Evolutionary conservation across 2,888 invertebrate genomes (phyloP), one percentile per base, ranked within the genome.

Genomic region (Drosophila gaucha): DNA sequence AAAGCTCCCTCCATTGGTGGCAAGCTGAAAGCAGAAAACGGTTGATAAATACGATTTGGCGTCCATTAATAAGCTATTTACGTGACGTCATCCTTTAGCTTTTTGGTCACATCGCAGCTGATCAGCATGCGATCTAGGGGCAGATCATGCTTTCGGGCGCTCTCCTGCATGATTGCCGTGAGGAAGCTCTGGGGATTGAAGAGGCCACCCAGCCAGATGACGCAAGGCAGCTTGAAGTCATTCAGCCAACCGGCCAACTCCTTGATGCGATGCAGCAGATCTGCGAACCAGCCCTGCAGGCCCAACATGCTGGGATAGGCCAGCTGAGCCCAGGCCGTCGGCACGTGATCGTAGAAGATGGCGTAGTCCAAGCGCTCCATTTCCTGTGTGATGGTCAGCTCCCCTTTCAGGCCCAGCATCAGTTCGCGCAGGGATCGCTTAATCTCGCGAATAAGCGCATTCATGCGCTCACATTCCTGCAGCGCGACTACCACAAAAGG

Each of bases 111-210:
- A 89, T 99, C 98, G 88, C 97, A 98, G 90, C 96, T 95, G 59
- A 98, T 94, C 89, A 97, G 97, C 98, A 99, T 98, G 91, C 97
- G 97, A 92, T 99, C 98, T 69, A 99, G 93, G 0, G 98, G 98
- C 95, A 98, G 96, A 92, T 98, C 98, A 91, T 98, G 98, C 92
- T 96, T 98, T 26, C 98, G 93, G 0, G 98, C 98, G 66, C 98
- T 97, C 92, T 97, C 97, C 92, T 99, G 99, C 98, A 98, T 98
- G 89, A 99, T 98, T 60, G 98, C 98, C 0, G 98, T 99, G 54
- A 99, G 93, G 92, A 99, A 98, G 22, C 98, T 98, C 92, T 99
- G 98, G 0, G 98, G 98, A 92, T 98, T 99, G 93, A 99, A 99
- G 89, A 99, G 96, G 1, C 98, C 98, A 10, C 96, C 97, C 68